Conservation (phyloP, 1,140 invertebrate genomes). For the Trichonephila inaurata region DNA sequence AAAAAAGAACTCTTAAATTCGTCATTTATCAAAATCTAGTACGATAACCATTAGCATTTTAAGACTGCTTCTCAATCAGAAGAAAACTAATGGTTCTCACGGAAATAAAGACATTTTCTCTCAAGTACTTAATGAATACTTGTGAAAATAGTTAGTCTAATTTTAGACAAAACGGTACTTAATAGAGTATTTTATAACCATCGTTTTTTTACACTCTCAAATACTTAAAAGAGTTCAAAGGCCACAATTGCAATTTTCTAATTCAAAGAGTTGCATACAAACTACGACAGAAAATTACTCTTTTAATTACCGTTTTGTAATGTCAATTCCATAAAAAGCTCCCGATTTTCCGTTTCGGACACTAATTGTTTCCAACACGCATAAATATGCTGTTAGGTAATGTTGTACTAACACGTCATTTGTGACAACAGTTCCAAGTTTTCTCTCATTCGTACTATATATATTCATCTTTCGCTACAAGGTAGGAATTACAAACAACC, state of each 20-base stretch:
- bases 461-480: not conserved
- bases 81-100: too few species aligned
- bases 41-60: too few species aligned
- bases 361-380: constrained; percentile 9
- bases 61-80: too few species aligned
- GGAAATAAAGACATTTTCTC: too few species aligned
- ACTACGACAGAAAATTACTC: not conserved
- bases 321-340: constrained; percentile 29
- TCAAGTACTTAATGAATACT: too few species aligned
- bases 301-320: constrained; percentile 10
- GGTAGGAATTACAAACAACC: not conserved
- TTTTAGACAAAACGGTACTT: not conserved
- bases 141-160: not conserved
- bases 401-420: constrained; percentile 7
- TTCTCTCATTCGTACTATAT: not conserved
- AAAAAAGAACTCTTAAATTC: too few species aligned
- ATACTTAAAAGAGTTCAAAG: not conserved
- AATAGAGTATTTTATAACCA: not conserved
- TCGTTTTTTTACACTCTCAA: not conserved
- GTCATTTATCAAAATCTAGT: too few species aligned
- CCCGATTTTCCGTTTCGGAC: not conserved
- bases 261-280: not conserved
- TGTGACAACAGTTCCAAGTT: not conserved
- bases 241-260: not conserved
- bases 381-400: not conserved